Evolutionary conservation across 2,888 invertebrate species (phyloP).

Genomic region (Dusona sp.): DNA sequence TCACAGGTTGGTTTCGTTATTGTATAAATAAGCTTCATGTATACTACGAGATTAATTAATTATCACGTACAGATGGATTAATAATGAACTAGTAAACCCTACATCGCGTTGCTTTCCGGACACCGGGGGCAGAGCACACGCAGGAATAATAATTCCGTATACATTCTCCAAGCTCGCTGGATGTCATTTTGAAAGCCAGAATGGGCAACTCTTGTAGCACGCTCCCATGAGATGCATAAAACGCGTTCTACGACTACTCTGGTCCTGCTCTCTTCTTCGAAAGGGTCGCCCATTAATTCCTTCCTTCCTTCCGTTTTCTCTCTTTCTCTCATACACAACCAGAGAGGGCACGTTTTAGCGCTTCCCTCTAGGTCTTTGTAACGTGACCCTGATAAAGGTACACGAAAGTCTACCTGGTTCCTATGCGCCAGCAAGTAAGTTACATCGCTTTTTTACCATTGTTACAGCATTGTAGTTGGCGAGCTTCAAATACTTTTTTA

Average conservation of each 20-base stretch:
- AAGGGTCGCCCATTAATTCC: conserved; percentile 66
- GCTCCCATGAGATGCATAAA: conserved; percentile 64
- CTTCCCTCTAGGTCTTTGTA: conserved; percentile 49
- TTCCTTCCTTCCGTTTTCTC: conserved; percentile 66
- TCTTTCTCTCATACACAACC: conserved; percentile 34
- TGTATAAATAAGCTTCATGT: conserved; percentile 18
- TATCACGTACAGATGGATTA: conserved; percentile 57
- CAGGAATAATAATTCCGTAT: conserved; percentile 62
- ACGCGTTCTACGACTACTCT: conserved; percentile 55
- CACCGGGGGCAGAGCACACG: conserved; percentile 23
- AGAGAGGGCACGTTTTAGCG: conserved; percentile 60
- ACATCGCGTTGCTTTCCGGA: conserved; percentile 35
- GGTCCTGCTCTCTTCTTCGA: conserved; percentile 63
- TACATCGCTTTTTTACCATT: conserved; percentile 31
- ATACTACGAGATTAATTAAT: conserved; percentile 62
- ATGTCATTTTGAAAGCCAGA: conserved; percentile 58
- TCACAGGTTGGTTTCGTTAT: conserved; percentile 22
- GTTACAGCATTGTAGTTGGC: conserved; percentile 20
- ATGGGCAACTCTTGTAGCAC: conserved; percentile 42
- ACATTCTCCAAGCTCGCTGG: conserved; percentile 42
- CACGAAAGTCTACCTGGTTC: conserved; percentile 44
- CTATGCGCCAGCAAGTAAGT: conserved; percentile 33
- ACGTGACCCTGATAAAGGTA: conserved; percentile 65
- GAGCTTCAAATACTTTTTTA: conserved; percentile 15
- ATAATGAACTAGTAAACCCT: conserved; percentile 64